Conservation (phyloP, 2,888 invertebrate species). For the Eupeodes latifasciatus region DNA sequence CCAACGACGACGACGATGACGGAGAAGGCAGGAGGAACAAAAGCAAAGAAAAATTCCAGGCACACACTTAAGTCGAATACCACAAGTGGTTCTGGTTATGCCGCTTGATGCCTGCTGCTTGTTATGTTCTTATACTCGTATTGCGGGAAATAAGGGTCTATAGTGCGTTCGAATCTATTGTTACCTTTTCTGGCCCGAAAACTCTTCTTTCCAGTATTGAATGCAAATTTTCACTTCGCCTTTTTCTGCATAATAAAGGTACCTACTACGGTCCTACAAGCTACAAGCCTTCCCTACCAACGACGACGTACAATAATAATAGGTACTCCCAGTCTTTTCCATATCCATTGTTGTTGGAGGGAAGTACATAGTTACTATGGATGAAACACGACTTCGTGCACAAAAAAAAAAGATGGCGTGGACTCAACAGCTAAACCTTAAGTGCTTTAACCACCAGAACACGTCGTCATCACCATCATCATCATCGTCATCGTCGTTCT, state of each 20-base stretch:
- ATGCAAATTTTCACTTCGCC: conserved; percentile 71
- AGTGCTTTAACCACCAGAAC: conserved; percentile 69
- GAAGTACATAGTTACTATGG: conserved; percentile 15
- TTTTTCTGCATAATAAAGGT: conserved; percentile 6
- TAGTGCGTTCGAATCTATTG: conserved; percentile 66
- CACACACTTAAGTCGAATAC: conserved; percentile 69
- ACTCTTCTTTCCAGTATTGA: conserved; percentile 58
- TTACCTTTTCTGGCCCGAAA: conserved; percentile 67
- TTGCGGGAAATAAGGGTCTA: conserved; percentile 32
- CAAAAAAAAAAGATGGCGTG: conserved; percentile 37
- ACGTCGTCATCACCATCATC: conserved; percentile 62
- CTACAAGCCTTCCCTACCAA: too few species aligned
- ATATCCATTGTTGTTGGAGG: conserved; percentile 1
- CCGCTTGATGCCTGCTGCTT: conserved; percentile 47
- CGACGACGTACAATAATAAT: conserved; percentile 17
- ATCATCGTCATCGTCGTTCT: conserved; percentile 39
- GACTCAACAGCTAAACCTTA: conserved; percentile 57
- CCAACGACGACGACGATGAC: too few species aligned
- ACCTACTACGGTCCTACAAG: too few species aligned
- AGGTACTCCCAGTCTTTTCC: conserved; percentile 5
- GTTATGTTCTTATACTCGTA: conserved; percentile 40
- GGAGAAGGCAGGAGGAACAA: background rate
- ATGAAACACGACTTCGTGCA: conserved; percentile 52
- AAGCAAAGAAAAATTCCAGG: conserved; percentile 52
- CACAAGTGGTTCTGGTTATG: conserved; percentile 64